These are phyloP conservation scores for Limnephilus rhombicus DNA, from an alignment of 2,888 invertebrate genomes.

Conservation along the genomic window DNA sequence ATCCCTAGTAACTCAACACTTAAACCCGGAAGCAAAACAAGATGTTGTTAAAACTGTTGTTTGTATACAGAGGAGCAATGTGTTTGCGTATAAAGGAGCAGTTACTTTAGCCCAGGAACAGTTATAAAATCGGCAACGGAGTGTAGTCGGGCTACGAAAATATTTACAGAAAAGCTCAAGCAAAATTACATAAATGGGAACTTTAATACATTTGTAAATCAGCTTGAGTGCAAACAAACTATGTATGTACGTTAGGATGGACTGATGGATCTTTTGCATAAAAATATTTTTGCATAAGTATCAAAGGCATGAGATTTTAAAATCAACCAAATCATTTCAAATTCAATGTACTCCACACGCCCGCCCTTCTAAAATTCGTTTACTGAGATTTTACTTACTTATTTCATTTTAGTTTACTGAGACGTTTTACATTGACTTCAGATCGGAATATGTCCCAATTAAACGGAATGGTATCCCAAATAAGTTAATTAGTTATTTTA, in stretches of 20 bases:
- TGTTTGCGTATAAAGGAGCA: neutral
- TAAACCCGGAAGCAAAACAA: neutral
- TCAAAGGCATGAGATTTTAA: no score
- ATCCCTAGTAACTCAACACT: neutral
- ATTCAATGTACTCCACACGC: no score
- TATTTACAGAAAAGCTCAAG: neutral
- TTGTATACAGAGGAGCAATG: neutral
- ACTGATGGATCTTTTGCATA: neutral
- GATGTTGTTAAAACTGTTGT: neutral
- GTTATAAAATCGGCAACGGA: neutral
- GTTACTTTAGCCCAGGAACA: neutral
- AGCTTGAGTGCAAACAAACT: neutral
- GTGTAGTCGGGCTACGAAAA: neutral
- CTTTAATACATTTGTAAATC: neutral
- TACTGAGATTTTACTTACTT: no score
- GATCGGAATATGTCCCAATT: no score
- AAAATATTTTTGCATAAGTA: no score
- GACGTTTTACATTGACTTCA: no score
- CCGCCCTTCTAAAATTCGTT: no score
- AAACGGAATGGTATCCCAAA: no score
- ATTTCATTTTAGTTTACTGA: no score
- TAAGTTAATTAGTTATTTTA: no score
- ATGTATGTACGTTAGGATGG: neutral
- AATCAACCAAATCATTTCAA: no score
- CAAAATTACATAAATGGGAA: neutral